Evolutionary conservation across 2,113 vertebrate genomes (phyloP).

Genomic region (Tiliqua scincoides): DNA sequence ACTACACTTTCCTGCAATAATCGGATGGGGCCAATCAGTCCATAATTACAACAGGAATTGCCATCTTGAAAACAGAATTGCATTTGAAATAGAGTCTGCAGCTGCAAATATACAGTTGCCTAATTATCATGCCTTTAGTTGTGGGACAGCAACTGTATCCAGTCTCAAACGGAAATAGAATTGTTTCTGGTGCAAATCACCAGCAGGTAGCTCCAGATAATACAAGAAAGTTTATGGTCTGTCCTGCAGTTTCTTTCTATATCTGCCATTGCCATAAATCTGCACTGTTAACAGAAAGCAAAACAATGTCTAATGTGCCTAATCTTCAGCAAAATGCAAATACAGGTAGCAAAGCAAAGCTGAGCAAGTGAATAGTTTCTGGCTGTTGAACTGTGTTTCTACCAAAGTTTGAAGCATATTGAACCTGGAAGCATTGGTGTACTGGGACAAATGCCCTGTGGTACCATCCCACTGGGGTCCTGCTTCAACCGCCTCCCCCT

Average conservation of each 20-base stretch:
- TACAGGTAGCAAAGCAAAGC: background rate
- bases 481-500: too few species aligned
- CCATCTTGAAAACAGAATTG: background rate
- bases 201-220: background rate
- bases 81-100: too few species aligned
- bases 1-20: background rate
- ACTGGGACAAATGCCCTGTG: too few species aligned
- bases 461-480: too few species aligned
- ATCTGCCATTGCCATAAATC: background rate
- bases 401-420: too few species aligned
- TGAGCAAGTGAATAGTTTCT: background rate
- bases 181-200: background rate
- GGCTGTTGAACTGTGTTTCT: background rate
- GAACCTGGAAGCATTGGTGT: too few species aligned
- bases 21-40: too few species aligned
- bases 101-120: background rate
- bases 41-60: background rate
- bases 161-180: background rate
- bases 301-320: background rate
- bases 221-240: background rate
- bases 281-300: background rate
- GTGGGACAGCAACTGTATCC: too few species aligned
- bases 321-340: too few species aligned
- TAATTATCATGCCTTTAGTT: background rate
- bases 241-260: background rate